Base-by-base conservation (phyloP, 2,888 invertebrate species). In the Drosophila austrosaltans region DNA sequence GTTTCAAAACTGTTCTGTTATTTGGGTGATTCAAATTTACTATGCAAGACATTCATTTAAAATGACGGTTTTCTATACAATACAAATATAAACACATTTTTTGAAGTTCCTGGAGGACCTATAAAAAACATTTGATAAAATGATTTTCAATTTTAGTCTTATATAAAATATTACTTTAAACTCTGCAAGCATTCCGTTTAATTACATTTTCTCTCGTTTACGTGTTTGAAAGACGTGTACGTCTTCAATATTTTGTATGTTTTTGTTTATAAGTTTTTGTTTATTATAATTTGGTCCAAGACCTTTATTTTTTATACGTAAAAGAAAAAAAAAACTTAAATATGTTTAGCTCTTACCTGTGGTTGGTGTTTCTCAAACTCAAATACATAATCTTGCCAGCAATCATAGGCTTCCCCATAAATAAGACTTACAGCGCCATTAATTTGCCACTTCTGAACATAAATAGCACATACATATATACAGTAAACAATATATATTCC, bases 391-490 rank as follows among this genome's bases (percentile, higher is more conserved):
- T 83, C 89, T 83, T 88, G 89, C 83, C 83, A 83, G 62, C 79
- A 78, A 57, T 53, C 66, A 36, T 22, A 69, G 59, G 42, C 63
- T 36, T 44, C 16, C 53, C 66, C 78, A 84, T 82, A 77, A 74
- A 72, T 80, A 86, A 88, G 87, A 88, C 89, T 88, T 83, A 63
- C 70, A 79, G 69, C 77, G 81, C 86, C 81, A 87, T 88, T 81
- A 67, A 58, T 69, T 78, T 75, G 67, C 66, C 77, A 72, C 70
- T 77, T 76, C 75, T 78, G 81, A 75, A 81, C 78, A 48, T 25
- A 48, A 4, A 48, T 5, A 16, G 30, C 28, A 65, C 44, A 74
- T 66, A 78, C 63, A 74, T 64, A 75, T 68, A 75, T 63, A 66
- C 60, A 60, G 20, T 48, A 20, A 64, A 30, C 30, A 63, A 70